Percentiles rank a stretch among this genome's conserved stretches.
These are phyloP conservation scores for Narcine bancroftii DNA, from an alignment of 2,113 vertebrate species.

Conservation along the genomic window DNA sequence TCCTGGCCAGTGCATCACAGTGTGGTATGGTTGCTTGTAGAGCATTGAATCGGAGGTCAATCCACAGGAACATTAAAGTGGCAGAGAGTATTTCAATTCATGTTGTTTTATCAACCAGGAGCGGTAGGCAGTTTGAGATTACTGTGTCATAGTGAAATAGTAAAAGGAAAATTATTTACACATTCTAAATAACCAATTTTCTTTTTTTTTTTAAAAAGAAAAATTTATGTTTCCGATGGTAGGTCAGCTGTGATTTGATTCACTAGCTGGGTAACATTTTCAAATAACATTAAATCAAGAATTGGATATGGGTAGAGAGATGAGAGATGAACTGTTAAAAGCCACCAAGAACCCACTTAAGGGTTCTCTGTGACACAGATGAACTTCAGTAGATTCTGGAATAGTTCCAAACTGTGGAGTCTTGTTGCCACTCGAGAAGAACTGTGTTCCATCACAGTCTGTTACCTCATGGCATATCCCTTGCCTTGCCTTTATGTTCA, in stretches of 20 bases:
- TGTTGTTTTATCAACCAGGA: not conserved
- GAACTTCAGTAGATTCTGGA: no score
- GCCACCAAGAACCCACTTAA: no score
- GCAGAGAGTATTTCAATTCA: not conserved
- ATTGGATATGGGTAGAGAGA: not conserved
- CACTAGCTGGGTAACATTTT: not conserved
- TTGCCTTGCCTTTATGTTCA: no score
- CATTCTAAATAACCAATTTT: not conserved
- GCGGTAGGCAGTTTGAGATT: not conserved
- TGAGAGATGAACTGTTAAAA: not conserved
- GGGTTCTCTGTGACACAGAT: no score
- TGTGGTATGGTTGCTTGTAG: no score
- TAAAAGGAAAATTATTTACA: not conserved
- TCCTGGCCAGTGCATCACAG: no score
- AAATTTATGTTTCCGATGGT: not conserved
- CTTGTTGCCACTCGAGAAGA: no score
- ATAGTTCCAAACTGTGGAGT: no score
- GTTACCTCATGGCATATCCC: no score
- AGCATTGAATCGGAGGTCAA: no score
- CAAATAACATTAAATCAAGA: not conserved
- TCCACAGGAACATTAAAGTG: no score
- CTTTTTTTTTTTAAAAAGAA: not conserved
- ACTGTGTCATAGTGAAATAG: not conserved
- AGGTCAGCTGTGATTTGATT: not conserved
- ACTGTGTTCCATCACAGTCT: no score